Evolutionary conservation across 2,888 invertebrate species (phyloP).

Genomic region (Autographa pulchrina): DNA sequence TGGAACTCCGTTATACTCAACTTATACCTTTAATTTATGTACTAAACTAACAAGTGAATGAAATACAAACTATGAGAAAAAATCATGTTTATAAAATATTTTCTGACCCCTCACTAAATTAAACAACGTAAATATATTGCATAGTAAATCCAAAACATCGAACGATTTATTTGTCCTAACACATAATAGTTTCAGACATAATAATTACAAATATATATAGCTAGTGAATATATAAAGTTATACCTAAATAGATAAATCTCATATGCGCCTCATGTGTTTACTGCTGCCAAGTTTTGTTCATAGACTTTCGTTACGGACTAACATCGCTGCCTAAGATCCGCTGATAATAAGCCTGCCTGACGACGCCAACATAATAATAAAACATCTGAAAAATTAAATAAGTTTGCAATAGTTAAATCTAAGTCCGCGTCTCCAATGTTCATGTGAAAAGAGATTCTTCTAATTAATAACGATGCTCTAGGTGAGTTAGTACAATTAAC

Average conservation of each 20-base stretch:
- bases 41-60: constrained; percentile 42
- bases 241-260: constrained; percentile 52
- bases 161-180: constrained; percentile 47
- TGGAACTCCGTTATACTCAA: constrained; percentile 53
- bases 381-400: constrained; percentile 80
- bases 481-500: constrained; percentile 53
- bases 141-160: constrained; percentile 43
- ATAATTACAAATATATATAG: constrained; percentile 58
- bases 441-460: constrained; percentile 38
- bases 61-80: constrained; percentile 47
- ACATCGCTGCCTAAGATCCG: constrained; percentile 63
- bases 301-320: constrained; percentile 61
- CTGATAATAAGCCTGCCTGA: constrained; percentile 71
- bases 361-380: constrained; percentile 73
- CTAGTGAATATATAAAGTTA: constrained; percentile 60
- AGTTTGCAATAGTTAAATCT: constrained; percentile 70
- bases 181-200: constrained; percentile 48
- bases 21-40: constrained; percentile 52
- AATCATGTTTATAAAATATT: constrained; percentile 31
- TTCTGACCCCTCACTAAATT: constrained; percentile 54
- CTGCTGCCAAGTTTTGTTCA: constrained; percentile 58
- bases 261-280: constrained; percentile 57
- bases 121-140: constrained; percentile 34
- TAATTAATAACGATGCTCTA: constrained; percentile 29
- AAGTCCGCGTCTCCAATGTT: constrained; percentile 46